phyloP scores from a whole-genome alignment of 2,888 invertebrate species.

The Desoria tigrina region DNA sequence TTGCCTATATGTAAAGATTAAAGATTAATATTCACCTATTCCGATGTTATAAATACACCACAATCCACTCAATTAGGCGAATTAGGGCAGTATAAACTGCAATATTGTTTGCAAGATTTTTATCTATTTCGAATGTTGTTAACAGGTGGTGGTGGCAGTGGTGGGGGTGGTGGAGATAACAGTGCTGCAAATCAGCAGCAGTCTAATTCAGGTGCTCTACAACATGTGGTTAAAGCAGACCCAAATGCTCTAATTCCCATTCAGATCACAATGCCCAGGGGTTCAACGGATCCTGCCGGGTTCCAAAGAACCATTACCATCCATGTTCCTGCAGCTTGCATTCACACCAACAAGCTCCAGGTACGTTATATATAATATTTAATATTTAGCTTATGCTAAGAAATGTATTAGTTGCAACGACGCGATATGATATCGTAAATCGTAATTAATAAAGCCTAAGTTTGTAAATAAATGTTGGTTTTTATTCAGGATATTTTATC shows the following conservation, averaged over 20 bases:
- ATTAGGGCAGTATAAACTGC: too few relatives aligned
- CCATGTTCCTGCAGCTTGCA: conserved; percentile 82
- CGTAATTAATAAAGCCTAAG: too few relatives aligned
- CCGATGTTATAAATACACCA: too few relatives aligned
- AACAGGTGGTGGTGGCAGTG: conserved; percentile 15
- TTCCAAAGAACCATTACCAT: conserved; percentile 69
- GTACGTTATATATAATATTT: conserved; percentile 22
- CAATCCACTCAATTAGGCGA: too few relatives aligned
- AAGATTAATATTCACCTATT: too few relatives aligned
- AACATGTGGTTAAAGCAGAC: conserved; percentile 51
- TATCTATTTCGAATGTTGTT: too few relatives aligned
- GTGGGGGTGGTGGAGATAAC: too few relatives aligned
- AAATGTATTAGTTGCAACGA: too few relatives aligned
- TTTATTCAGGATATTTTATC: conserved; percentile 67
- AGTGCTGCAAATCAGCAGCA: conserved; percentile 6
- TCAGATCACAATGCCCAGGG: conserved; percentile 79
- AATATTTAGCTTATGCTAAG: too few relatives aligned
- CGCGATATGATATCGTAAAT: conserved; percentile 3
- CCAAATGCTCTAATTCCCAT: conserved; percentile 57
- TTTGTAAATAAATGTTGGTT: conserved; percentile 9
- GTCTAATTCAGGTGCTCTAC: conserved; percentile 27
- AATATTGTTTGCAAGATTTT: too few relatives aligned
- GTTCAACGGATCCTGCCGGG: conserved; percentile 71
- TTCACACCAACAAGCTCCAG: conserved; percentile 61
- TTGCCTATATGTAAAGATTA: too few relatives aligned